These are phyloP conservation scores for Pseudococcus longispinus DNA, from an alignment of 2,888 invertebrate species.

Conservation along the genomic window DNA sequence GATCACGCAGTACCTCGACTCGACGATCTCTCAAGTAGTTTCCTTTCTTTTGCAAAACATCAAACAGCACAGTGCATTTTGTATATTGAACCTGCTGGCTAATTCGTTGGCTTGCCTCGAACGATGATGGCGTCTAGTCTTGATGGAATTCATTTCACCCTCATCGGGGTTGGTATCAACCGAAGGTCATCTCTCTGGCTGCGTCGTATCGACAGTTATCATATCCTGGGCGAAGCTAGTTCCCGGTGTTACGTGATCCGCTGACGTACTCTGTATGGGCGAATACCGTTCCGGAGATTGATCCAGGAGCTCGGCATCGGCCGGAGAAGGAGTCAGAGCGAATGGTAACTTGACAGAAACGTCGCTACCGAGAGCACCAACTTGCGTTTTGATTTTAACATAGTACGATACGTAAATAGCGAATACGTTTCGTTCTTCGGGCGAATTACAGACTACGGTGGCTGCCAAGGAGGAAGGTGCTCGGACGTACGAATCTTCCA, in stretches of 20 bases:
- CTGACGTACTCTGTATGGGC: conserved; percentile 35
- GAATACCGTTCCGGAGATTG: conserved; percentile 42
- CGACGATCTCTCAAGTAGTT: neutral
- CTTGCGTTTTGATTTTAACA: conserved; percentile 81
- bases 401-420: conserved; percentile 92
- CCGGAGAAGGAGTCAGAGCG: conserved; percentile 76
- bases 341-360: conserved; percentile 82
- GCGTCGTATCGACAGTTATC: conserved; percentile 8
- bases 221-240: conserved; percentile 2
- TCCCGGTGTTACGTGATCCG: neutral
- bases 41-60: conserved; percentile 7
- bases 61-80: neutral
- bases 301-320: conserved; percentile 67
- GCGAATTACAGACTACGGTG: conserved; percentile 67
- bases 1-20: neutral
- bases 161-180: neutral
- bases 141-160: conserved; percentile 1
- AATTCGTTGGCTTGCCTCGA: neutral
- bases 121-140: neutral
- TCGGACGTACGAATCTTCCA: conserved; percentile 76
- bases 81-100: neutral
- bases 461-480: conserved; percentile 68
- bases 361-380: conserved; percentile 83
- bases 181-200: conserved; percentile 21
- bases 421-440: conserved; percentile 83